These are phyloP conservation scores for Drosophila saltans DNA, from an alignment of 1,140 invertebrate species.

Conservation along the genomic window DNA sequence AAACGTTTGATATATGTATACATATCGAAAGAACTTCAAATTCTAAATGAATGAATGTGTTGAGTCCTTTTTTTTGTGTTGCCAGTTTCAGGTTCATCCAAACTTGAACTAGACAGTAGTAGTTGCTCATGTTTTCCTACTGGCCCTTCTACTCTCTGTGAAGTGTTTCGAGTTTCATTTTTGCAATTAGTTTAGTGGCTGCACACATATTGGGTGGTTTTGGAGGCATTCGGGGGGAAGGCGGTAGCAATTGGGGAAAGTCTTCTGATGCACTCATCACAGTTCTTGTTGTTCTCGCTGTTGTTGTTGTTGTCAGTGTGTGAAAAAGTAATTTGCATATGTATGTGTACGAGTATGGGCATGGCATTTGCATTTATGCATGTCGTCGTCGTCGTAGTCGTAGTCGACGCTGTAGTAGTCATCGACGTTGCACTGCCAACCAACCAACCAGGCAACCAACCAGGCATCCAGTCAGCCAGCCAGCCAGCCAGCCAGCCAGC, in stretches of 20 bases:
- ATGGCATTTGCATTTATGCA: slow-evolving; percentile 77
- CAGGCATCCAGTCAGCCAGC: background rate
- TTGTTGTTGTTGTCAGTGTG: slow-evolving; percentile 34
- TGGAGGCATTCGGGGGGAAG: background rate
- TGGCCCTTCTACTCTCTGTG: slow-evolving; percentile 31
- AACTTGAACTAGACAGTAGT: background rate
- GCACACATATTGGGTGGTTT: slow-evolving; percentile 27
- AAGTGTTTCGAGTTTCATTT: slow-evolving; percentile 37
- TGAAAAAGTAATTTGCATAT: slow-evolving; percentile 71
- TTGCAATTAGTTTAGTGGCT: slow-evolving; percentile 60
- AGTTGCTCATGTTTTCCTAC: slow-evolving; percentile 11
- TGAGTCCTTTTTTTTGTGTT: background rate
- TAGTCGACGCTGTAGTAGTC: background rate
- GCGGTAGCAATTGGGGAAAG: background rate
- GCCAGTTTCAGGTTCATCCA: slow-evolving; percentile 25
- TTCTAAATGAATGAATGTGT: too few relatives aligned
- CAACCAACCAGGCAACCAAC: background rate
- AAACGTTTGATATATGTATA: too few relatives aligned
- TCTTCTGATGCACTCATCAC: slow-evolving; percentile 10
- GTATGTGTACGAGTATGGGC: slow-evolving; percentile 49
- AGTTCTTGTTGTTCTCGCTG: too few relatives aligned
- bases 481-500: background rate
- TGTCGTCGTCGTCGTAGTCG: slow-evolving; percentile 38
- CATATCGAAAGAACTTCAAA: too few relatives aligned
- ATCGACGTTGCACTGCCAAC: background rate